Percentiles rank a stretch among this genome's conserved stretches.
These are phyloP conservation scores for Paramormyrops kingsleyae DNA, from an alignment of 2,113 vertebrate species.

Conservation along the genomic window DNA sequence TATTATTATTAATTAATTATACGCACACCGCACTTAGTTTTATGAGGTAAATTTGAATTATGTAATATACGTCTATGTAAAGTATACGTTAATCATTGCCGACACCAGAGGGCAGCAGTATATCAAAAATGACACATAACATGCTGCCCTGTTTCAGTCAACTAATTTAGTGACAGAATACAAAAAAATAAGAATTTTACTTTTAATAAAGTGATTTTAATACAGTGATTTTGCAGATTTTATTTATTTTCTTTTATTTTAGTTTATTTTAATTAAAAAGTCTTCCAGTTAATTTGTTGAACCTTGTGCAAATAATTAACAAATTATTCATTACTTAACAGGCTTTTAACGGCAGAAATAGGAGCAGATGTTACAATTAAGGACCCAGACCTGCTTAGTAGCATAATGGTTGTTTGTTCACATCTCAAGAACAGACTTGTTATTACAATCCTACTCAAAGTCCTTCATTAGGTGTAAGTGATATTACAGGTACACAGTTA, in stretches of 20 bases:
- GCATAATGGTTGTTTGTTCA: neutral
- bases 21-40: neutral
- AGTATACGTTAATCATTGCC: neutral
- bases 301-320: neutral
- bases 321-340: neutral
- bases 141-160: neutral
- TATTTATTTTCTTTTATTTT: neutral
- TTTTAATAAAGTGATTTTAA: neutral
- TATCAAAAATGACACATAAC: neutral
- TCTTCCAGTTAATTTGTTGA: neutral
- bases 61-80: neutral
- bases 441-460: neutral
- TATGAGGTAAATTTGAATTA: neutral
- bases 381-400: neutral
- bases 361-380: neutral
- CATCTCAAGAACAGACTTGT: neutral
- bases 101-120: conserved; percentile 19
- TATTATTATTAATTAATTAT: neutral
- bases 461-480: neutral
- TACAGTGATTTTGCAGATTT: neutral
- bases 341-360: neutral
- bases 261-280: neutral
- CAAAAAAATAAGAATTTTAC: neutral
- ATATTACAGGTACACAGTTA: too few relatives aligned
- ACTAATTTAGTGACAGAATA: neutral